Base-by-base conservation (phyloP, 23 tunicate genomes). In the Diplosoma virens region DNA sequence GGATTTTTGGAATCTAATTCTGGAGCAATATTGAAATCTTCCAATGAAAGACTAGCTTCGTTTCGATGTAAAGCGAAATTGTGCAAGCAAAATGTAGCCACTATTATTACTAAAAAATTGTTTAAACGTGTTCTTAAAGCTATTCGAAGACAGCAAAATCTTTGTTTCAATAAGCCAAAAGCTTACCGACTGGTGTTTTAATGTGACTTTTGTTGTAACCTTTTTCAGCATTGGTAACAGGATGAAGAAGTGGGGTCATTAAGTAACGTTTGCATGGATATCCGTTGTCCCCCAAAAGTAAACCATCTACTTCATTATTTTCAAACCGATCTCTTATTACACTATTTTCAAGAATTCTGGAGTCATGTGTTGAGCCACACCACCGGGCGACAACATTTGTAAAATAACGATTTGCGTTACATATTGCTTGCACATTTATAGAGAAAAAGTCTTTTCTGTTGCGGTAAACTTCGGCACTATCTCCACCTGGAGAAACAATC, bases 341-440 rank as follows among this genome's bases (percentile, higher is more conserved):
- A 53, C 71, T 33, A 65, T 80, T 66, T 72, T 75, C 78, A 59
- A 87, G 75, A 3, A 87, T 87, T 33, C 81, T 36, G 48, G 77
- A 32, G 46, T 87, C 86, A 47, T 75, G 86, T 25, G 79, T 69
- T 17, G 94, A 87, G 24, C 94, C 94, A 14, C 72, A 71, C 94
- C 86, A 87, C 3, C 94, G 37, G 33, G 28, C 22, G n/a, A 87
- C 94, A 52, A 80, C 29, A 54, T 81, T 75, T 5, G 86, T 87
- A 56, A 87, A 75, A n/a, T 21, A 53, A 53, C 70, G 52, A 30
- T 75, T 37, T 18, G 86, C 24, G 34, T 81, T 78, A 66, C 86
- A 75, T n/a, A 81, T 74, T 18, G 88, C 88, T 31, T 86, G 93
- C 2, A 79, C 84, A 71, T 79, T 86, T 33, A 69, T 86, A 47